phyloP scores from a whole-genome alignment of 2,797 vertebrate genomes.

The Borostomias antarcticus region DNA sequence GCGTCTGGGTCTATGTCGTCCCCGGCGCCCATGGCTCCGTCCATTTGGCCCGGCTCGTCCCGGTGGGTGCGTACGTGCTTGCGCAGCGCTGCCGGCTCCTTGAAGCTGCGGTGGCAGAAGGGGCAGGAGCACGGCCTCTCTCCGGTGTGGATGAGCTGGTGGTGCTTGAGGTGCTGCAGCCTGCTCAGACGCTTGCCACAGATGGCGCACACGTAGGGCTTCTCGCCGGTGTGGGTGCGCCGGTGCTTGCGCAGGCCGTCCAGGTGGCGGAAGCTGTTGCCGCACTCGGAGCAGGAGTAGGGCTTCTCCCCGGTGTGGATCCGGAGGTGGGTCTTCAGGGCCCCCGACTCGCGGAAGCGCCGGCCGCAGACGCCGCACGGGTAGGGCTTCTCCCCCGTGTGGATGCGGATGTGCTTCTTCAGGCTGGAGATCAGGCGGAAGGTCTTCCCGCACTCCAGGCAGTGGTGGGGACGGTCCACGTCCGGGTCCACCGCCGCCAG shows the following conservation, averaged over 20 bases:
- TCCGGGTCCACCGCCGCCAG: conserved; percentile 55
- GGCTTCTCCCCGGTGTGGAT: conserved; percentile 98
- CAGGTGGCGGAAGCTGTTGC: conserved; percentile 80
- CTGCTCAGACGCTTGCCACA: conserved; percentile 83
- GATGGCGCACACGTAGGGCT: conserved; percentile 79
- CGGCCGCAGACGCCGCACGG: conserved; percentile 80
- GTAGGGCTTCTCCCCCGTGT: conserved; percentile 83
- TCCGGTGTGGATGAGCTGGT: conserved; percentile 84
- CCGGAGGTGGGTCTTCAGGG: conserved; percentile 81
- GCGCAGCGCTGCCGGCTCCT: conserved; percentile 77
- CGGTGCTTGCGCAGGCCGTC: conserved; percentile 82
- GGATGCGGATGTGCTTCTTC: conserved; percentile 85
- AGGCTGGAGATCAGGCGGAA: conserved; percentile 83
- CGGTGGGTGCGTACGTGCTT: conserved; percentile 80
- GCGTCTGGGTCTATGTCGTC: conserved; percentile 65
- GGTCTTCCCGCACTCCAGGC: conserved; percentile 82
- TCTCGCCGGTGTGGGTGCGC: conserved; percentile 82
- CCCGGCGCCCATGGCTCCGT: conserved; percentile 36
- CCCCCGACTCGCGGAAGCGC: conserved; percentile 80
- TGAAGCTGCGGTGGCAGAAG: conserved; percentile 81
- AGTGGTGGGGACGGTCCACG: conserved; percentile 78
- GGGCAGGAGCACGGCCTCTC: conserved; percentile 81
- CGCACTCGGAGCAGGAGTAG: conserved; percentile 89
- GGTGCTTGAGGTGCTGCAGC: conserved; percentile 83
- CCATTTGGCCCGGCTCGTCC: conserved; percentile 72